These are phyloP conservation scores for Anguilla japonica DNA, from an alignment of 2,113 vertebrate species.

Conservation along the genomic window DNA sequence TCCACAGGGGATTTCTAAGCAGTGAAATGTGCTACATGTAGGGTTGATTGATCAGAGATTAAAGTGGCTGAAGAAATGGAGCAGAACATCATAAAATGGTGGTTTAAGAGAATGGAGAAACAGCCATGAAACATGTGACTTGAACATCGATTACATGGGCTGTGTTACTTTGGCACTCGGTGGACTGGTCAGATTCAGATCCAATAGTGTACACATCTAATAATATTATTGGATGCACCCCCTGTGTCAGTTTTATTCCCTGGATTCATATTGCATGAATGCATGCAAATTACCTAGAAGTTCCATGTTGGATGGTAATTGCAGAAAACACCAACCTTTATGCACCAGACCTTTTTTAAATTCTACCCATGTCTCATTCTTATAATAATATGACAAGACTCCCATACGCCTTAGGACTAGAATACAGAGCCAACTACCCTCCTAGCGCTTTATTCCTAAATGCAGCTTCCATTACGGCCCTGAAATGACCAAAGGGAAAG, in stretches of 20 bases:
- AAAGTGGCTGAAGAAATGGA: background rate
- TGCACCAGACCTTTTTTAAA: background rate
- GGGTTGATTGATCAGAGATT: slow-evolving; percentile 2
- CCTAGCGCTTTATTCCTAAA: background rate
- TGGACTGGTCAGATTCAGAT: background rate
- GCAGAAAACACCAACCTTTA: background rate
- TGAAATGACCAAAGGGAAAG: background rate
- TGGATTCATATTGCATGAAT: background rate
- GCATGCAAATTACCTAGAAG: background rate
- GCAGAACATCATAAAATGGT: background rate
- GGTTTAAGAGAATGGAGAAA: background rate
- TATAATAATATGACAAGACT: background rate
- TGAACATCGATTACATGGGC: background rate
- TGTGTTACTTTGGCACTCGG: background rate
- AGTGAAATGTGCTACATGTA: background rate
- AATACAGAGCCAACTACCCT: background rate
- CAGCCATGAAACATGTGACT: background rate
- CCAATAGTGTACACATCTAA: background rate
- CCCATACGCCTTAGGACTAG: background rate
- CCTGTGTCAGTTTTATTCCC: background rate
- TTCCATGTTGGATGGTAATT: background rate
- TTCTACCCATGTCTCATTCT: background rate
- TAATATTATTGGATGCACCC: background rate
- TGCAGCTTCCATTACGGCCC: background rate
- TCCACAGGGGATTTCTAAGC: slow-evolving; percentile 4